Percentiles rank a stretch among this genome's conserved stretches.
Conservation (phyloP, 1,140 invertebrate species). For the Dryas iulia region DNA sequence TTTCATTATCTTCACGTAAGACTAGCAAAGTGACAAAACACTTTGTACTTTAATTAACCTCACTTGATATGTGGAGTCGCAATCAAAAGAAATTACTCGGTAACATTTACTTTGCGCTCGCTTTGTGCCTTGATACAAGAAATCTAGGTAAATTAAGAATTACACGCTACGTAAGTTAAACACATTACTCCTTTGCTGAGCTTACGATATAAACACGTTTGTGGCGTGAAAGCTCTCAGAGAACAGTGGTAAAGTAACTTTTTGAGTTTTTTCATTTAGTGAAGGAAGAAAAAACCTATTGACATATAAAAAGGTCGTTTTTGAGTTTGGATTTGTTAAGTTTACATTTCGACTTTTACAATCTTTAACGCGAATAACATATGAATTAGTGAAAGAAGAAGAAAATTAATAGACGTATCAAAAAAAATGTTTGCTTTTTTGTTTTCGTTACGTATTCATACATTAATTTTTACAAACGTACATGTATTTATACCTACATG, state of each 20-base stretch:
- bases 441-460: no score
- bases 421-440: no score
- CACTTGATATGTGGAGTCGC: background rate
- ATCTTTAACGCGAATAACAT: no score
- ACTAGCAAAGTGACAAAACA: no score
- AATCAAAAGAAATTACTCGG: background rate
- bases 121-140: background rate
- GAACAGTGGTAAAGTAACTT: background rate
- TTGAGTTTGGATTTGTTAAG: no score
- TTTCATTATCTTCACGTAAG: no score
- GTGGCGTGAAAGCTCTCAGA: background rate
- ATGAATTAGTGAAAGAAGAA: no score
- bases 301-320: background rate
- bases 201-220: background rate
- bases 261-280: background rate
- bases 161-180: background rate
- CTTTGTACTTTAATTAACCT: no score
- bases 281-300: background rate
- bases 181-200: background rate
- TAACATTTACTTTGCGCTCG: background rate
- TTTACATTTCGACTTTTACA: no score
- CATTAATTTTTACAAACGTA: no score
- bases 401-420: no score
- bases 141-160: conserved; percentile 3
- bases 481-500: no score